These are phyloP conservation scores for Takifugu flavidus DNA, from an alignment of 2,113 vertebrate genomes.

Conservation along the genomic window DNA sequence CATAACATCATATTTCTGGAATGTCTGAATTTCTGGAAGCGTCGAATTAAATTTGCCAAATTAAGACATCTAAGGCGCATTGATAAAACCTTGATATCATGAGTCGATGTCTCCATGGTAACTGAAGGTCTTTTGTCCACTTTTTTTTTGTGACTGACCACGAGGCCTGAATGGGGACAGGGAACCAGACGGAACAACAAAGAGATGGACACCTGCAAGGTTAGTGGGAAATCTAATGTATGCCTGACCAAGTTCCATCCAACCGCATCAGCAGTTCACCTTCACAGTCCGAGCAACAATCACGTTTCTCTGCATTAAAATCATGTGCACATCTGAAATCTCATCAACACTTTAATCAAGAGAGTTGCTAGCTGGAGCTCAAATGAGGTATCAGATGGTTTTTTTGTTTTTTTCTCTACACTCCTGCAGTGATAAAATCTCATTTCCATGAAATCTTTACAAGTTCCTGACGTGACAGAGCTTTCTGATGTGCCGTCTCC, in stretches of 20 bases:
- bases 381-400: not conserved
- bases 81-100: not conserved
- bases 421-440: constrained; percentile 16
- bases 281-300: not conserved
- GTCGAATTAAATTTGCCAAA: no score
- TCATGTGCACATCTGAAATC: constrained; percentile 7
- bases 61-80: no score
- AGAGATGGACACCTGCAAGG: constrained; percentile 26
- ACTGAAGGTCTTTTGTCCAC: constrained; percentile 18
- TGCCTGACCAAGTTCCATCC: constrained; percentile 12
- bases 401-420: constrained; percentile 8
- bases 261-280: not conserved
- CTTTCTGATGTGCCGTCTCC: constrained; percentile 45
- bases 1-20: no score
- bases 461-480: constrained; percentile 34
- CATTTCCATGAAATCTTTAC: constrained; percentile 18
- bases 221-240: constrained; percentile 30
- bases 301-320: not conserved
- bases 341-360: constrained; percentile 6
- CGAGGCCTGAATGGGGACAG: constrained; percentile 8
- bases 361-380: not conserved
- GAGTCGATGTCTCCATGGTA: constrained; percentile 10
- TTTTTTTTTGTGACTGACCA: constrained; percentile 19
- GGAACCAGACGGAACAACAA: constrained; percentile 2
- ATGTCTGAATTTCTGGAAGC: no score